A percentile compares a stretch with the other conserved stretches of the same genome.
These are phyloP conservation scores for Lipotes vexillifer DNA, from an alignment of 2,113 vertebrate species.

Conservation along the genomic window DNA sequence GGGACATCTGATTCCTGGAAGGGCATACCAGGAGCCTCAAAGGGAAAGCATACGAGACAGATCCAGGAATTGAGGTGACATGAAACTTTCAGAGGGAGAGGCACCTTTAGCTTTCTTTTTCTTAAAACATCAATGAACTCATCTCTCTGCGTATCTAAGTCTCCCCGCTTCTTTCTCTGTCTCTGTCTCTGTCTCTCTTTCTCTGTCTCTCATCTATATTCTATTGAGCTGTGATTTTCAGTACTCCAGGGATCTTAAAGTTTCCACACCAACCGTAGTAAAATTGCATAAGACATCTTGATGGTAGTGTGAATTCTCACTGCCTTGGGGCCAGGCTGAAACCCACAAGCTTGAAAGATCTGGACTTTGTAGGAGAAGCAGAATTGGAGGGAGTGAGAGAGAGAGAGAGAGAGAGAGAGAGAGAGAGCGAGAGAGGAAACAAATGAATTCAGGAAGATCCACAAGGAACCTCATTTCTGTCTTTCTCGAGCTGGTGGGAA, in stretches of 20 bases:
- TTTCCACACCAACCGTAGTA: not conserved
- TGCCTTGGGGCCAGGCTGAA: not conserved
- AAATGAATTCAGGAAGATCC: not conserved
- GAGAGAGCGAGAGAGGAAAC: not conserved
- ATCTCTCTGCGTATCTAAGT: not conserved
- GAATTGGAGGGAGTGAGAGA: not conserved
- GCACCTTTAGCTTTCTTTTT: not conserved
- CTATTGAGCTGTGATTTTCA: not conserved
- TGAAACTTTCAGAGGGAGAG: not conserved
- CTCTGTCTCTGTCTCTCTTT: not conserved
- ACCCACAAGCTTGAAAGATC: not conserved
- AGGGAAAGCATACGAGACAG: not conserved
- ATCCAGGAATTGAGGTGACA: not conserved
- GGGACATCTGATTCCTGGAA: too few species aligned
- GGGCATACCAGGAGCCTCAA: accelerated
- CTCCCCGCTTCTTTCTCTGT: not conserved
- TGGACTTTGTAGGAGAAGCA: not conserved
- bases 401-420: not conserved
- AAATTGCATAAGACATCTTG: not conserved
- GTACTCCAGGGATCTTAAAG: not conserved
- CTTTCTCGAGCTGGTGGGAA: not conserved
- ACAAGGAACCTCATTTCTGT: not conserved
- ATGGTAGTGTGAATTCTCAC: not conserved
- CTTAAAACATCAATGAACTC: not conserved
- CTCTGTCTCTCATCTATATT: not conserved